Percentiles rank a stretch among this genome's conserved stretches.
Evolutionary conservation across 2,113 vertebrate genomes (phyloP).

Genomic region (Strix aluco): DNA sequence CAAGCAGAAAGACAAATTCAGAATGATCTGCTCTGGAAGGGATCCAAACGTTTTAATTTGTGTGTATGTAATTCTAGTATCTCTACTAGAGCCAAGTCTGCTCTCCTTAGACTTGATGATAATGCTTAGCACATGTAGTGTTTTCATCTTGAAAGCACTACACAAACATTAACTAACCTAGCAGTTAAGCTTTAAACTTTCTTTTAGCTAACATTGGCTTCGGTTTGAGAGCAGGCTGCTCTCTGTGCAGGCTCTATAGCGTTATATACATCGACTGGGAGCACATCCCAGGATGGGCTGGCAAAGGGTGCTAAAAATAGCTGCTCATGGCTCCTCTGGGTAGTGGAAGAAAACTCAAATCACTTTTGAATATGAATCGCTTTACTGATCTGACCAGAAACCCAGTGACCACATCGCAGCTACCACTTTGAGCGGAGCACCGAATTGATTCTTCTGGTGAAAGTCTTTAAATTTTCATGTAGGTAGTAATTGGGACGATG

Average conservation of each 20-base stretch:
- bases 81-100: slow-evolving; percentile 39
- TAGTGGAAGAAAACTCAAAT: background rate
- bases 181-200: background rate
- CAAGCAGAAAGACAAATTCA: slow-evolving; percentile 40
- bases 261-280: accelerated
- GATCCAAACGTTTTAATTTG: slow-evolving; percentile 40
- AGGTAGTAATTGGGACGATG: accelerated
- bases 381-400: background rate
- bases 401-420: background rate
- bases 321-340: background rate
- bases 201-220: background rate
- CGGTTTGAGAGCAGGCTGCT: background rate
- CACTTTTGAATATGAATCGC: background rate
- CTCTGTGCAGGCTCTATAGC: accelerated
- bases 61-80: slow-evolving; percentile 31
- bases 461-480: background rate
- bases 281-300: background rate
- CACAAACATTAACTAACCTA: background rate
- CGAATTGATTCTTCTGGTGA: accelerated
- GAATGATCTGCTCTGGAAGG: slow-evolving; percentile 28
- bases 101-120: slow-evolving; percentile 32
- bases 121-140: background rate
- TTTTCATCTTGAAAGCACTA: background rate
- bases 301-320: background rate
- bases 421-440: accelerated